phyloP scores from a whole-genome alignment of 1,140 invertebrate species.

The Tetramorium parvispinum region DNA sequence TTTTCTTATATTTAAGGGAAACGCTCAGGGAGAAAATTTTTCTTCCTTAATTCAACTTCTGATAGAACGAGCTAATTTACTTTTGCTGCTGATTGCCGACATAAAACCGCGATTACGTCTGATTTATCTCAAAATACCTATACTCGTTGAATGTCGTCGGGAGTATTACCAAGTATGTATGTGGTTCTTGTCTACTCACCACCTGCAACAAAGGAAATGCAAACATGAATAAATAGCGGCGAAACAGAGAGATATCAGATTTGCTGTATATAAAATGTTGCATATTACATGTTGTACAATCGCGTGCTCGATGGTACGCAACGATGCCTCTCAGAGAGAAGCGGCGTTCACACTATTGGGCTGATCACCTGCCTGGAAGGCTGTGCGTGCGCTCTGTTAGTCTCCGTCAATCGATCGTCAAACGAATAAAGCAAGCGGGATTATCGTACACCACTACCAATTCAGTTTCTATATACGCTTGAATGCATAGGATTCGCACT shows the following conservation, averaged over 20 bases:
- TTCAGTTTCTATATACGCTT: background rate
- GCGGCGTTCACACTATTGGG: constrained; percentile 38
- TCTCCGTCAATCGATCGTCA: constrained; percentile 53
- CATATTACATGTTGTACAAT: constrained; percentile 52
- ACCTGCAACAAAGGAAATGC: constrained; percentile 55
- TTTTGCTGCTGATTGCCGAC: background rate
- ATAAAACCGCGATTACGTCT: background rate
- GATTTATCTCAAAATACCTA: constrained; percentile 22
- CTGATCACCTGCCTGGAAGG: constrained; percentile 51
- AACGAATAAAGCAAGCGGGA: constrained; percentile 39
- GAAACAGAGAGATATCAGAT: constrained; percentile 40
- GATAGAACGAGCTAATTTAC: constrained; percentile 22
- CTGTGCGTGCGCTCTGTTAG: constrained; percentile 52
- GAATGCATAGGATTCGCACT: background rate
- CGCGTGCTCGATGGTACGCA: constrained; percentile 53
- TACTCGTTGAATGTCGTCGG: constrained; percentile 7
- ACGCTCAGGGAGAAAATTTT: background rate
- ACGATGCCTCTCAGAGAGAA: constrained; percentile 45
- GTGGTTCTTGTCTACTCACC: constrained; percentile 44
- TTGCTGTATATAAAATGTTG: constrained; percentile 26
- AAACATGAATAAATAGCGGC: constrained; percentile 52
- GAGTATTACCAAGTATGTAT: background rate
- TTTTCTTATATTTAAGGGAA: background rate
- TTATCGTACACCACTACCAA: constrained; percentile 35
- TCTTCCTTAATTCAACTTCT: constrained; percentile 16